Percentiles rank a stretch among this genome's conserved stretches.
These are phyloP conservation scores for Apamea crenata DNA, from an alignment of 2,888 invertebrate genomes.

Conservation along the genomic window DNA sequence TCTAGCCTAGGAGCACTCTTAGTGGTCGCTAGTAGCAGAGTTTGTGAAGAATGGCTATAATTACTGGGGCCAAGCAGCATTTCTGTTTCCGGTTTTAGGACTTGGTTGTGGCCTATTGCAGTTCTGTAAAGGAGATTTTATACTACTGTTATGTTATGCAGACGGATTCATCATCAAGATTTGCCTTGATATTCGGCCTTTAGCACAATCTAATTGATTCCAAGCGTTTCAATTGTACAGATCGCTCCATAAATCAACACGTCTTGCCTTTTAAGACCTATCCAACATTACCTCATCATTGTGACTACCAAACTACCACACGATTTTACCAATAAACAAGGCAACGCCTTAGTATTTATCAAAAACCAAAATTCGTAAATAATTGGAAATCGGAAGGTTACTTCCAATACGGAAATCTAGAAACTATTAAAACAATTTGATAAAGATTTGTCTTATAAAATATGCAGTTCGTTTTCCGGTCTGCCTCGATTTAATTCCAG, in stretches of 20 bases:
- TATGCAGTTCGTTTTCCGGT: constrained; percentile 59
- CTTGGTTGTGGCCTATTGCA: background rate
- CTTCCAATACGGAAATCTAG: constrained; percentile 54
- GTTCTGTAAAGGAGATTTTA: background rate
- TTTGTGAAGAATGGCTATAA: background rate
- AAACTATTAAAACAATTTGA: constrained; percentile 57
- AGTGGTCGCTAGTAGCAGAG: background rate
- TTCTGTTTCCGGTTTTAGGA: background rate
- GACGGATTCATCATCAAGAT: background rate
- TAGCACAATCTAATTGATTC: background rate
- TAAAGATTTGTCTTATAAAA: constrained; percentile 54
- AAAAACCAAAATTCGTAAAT: constrained; percentile 35
- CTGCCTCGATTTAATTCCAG: constrained; percentile 55
- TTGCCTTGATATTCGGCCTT: background rate
- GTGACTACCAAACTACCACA: background rate
- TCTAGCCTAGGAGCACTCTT: background rate
- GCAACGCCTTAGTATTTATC: background rate
- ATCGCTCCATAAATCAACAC: background rate
- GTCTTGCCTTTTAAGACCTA: background rate
- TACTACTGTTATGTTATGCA: too few species aligned
- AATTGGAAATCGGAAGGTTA: constrained; percentile 61
- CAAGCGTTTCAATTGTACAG: background rate
- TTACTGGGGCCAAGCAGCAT: background rate
- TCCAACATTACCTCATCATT: background rate
- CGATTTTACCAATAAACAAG: background rate